These are phyloP conservation scores for Burhinus bistriatus DNA, from an alignment of 2,113 vertebrate genomes.

Conservation along the genomic window DNA sequence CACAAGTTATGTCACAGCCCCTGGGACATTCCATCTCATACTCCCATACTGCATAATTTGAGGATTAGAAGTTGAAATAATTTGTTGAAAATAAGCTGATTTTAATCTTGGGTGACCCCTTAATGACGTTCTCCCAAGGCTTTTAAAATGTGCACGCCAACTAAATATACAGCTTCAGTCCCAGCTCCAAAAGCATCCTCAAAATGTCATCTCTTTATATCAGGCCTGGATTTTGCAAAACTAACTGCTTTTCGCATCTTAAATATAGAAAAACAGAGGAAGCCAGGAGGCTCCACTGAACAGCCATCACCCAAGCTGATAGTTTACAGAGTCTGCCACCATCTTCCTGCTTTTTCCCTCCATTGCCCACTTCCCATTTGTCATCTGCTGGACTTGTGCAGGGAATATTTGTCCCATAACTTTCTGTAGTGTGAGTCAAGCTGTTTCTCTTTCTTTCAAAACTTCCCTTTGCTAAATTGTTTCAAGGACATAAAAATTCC, in stretches of 20 bases:
- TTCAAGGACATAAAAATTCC: background rate
- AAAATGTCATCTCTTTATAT: background rate
- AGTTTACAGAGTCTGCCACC: background rate
- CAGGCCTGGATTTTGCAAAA: background rate
- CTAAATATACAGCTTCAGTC: conserved; percentile 45
- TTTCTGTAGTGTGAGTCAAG: background rate
- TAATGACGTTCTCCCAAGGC: background rate
- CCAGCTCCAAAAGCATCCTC: background rate
- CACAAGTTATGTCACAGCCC: background rate
- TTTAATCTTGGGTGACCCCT: background rate
- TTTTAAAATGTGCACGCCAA: background rate
- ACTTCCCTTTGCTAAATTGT: background rate
- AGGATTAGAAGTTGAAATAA: background rate
- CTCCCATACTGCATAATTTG: background rate
- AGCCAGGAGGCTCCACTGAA: background rate
- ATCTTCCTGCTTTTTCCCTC: background rate
- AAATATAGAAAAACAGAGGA: background rate
- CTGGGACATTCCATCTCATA: background rate
- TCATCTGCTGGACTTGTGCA: background rate
- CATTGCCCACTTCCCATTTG: background rate
- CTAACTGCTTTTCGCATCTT: background rate
- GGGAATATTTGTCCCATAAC: background rate
- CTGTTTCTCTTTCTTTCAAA: background rate
- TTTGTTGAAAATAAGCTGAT: background rate
- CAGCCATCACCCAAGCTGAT: background rate